Base-by-base conservation (phyloP, 2,888 invertebrate species). In the Atherix ibis region DNA sequence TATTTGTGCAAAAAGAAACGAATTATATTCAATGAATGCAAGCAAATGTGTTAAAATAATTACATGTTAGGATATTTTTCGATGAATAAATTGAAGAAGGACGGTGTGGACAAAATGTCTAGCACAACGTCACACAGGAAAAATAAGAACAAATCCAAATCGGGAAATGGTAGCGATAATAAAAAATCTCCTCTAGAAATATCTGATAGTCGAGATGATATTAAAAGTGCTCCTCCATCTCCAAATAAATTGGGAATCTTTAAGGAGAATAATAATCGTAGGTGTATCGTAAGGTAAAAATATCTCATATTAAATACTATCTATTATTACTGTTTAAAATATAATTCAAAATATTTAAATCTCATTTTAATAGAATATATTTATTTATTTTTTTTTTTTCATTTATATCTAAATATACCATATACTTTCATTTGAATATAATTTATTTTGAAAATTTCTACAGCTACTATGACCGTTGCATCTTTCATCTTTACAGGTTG, bases 71-170 rank as follows among this genome's bases (percentile, higher is more conserved):
- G 26, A 26, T 26, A 26, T 26, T 57, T 58, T 35, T 57, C 58
- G 34, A 56, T 56, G 32, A 54, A 58, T 48, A 59, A 52, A 53
- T 52, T 50, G 46, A 56, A 56, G 44, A 58, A 58, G 44, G 56
- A 58, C 41, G 46, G 59, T 28, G 48, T 59, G 36, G 52, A 55
- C 44, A 57, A 55, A 43, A 58, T 58, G 58, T 54, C 58, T 36
- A 58, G 56, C 44, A 49, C 59, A 38, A 51, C 58, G 37, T 57
- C 58, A 34, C 56, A 55, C 47, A 53, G 59, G 31, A 58, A 57
- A 35, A 51, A 53, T 40, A 58, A 59, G 47, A 51, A 44, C 36
- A 57, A 57, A 46, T 54, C 49, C 42, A 58, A 56, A 40, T 56
- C 56, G 4, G n/a, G n/a, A n/a, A n/a, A n/a, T n/a, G 56, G 53